phyloP scores from a whole-genome alignment of 2,888 invertebrate genomes.

The Formica aserva region DNA sequence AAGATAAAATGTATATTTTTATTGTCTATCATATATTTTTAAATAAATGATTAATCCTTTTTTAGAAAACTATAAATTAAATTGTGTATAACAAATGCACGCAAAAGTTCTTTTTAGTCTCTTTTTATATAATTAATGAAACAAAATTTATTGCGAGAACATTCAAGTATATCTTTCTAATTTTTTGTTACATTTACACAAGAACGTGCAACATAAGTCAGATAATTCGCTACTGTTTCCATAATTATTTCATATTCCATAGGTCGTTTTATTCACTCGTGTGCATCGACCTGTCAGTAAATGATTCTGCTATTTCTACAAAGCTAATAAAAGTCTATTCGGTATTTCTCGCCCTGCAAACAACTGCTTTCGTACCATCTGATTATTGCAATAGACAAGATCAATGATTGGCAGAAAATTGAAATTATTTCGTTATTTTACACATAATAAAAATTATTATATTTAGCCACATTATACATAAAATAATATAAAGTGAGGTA shows the following conservation, averaged over 20 bases:
- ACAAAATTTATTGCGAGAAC: background rate
- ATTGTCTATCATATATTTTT: background rate
- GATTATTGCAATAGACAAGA: background rate
- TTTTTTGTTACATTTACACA: background rate
- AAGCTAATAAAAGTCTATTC: slow-evolving; percentile 25
- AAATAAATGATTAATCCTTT: background rate
- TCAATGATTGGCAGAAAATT: background rate
- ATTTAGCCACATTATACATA: background rate
- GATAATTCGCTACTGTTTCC: slow-evolving; percentile 33
- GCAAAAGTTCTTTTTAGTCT: background rate
- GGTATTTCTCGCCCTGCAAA: slow-evolving; percentile 11
- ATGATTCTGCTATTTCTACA: slow-evolving; percentile 68
- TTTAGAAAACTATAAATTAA: background rate
- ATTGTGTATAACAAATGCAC: background rate
- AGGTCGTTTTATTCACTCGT: slow-evolving; percentile 75
- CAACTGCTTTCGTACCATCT: background rate
- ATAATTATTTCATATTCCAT: slow-evolving; percentile 59
- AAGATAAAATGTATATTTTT: too few species aligned
- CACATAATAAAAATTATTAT: background rate
- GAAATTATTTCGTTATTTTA: background rate
- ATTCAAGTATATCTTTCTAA: background rate
- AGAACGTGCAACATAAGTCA: slow-evolving; percentile 43
- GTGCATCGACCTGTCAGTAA: slow-evolving; percentile 82
- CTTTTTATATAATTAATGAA: background rate
- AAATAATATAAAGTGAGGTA: background rate